Evolutionary conservation across 2,113 vertebrate species (phyloP).

Genomic region (Notothenia rossii): DNA sequence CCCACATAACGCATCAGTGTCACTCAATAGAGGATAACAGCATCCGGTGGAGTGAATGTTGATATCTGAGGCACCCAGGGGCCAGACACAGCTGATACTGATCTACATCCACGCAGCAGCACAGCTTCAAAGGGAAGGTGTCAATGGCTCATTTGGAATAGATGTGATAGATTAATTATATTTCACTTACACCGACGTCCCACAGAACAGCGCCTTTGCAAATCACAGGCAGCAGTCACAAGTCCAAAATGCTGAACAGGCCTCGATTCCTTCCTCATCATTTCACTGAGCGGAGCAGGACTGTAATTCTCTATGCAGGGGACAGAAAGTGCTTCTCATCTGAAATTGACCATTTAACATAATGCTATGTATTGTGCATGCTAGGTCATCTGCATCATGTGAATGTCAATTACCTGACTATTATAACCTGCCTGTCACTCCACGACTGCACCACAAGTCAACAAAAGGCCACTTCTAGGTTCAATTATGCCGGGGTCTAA

Average conservation of each 20-base stretch:
- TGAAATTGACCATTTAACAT: constrained; percentile 60
- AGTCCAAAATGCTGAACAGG: constrained; percentile 35
- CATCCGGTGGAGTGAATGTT: constrained; percentile 77
- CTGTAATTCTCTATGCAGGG: constrained; percentile 26
- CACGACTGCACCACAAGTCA: constrained; percentile 23
- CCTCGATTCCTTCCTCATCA: constrained; percentile 66
- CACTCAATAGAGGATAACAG: constrained; percentile 76
- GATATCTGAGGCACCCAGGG: constrained; percentile 71
- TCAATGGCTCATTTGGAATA: constrained; percentile 76
- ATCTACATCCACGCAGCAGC: constrained; percentile 70
- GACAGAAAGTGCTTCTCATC: constrained; percentile 42
- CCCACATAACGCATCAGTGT: constrained; percentile 77
- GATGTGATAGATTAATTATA: constrained; percentile 82
- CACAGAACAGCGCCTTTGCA: constrained; percentile 70
- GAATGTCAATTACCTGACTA: constrained; percentile 68
- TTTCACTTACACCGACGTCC: constrained; percentile 69
- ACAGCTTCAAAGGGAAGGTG: constrained; percentile 72
- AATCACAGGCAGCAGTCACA: constrained; percentile 56
- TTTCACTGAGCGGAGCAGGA: constrained; percentile 53
- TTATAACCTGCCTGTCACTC: constrained; percentile 42
- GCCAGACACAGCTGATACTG: constrained; percentile 69
- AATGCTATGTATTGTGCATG: constrained; percentile 20
- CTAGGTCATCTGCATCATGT: constrained; percentile 49
- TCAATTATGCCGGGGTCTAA: constrained; percentile 68
- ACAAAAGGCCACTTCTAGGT: constrained; percentile 66